Evolutionary conservation across 2,797 vertebrate species (phyloP).

Genomic region (Labeo calbasu): DNA sequence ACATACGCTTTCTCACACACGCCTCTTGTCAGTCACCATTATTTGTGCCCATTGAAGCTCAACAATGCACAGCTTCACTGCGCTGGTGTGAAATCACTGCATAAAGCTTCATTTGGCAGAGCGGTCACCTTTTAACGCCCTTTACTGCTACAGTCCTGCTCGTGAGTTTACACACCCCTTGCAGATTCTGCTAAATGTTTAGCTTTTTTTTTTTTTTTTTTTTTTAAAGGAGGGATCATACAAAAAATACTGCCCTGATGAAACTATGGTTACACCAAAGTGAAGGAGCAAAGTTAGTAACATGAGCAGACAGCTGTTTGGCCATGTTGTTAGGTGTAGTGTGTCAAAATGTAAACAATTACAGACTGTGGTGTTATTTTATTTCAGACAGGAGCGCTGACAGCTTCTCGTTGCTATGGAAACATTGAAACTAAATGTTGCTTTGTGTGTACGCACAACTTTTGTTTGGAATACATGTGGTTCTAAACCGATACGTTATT

Average conservation of each 20-base stretch:
- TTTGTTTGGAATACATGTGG: background rate
- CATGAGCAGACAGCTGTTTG: background rate
- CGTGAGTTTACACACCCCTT: conserved; percentile 1
- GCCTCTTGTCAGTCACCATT: conserved; percentile 61
- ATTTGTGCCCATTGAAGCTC: conserved; percentile 50
- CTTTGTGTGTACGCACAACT: background rate
- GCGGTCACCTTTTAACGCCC: conserved; percentile 52
- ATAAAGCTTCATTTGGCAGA: conserved; percentile 25
- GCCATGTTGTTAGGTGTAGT: background rate
- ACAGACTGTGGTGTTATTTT: background rate
- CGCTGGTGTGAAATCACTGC: conserved; percentile 49
- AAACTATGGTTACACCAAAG: background rate
- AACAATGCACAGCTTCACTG: conserved; percentile 20
- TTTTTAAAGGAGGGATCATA: background rate
- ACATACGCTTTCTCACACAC: conserved; percentile 56
- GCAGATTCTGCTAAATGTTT: background rate
- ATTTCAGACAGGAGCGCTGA: conserved; percentile 1
- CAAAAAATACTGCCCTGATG: background rate
- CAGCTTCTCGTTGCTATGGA: background rate
- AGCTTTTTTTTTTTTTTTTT: background rate
- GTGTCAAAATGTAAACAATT: background rate
- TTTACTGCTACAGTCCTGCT: conserved; percentile 56
- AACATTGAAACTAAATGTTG: background rate
- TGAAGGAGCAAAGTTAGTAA: background rate
- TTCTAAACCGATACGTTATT: background rate